Evolutionary conservation across 2,797 vertebrate species (phyloP).

Genomic region (Siniperca scherzeri): DNA sequence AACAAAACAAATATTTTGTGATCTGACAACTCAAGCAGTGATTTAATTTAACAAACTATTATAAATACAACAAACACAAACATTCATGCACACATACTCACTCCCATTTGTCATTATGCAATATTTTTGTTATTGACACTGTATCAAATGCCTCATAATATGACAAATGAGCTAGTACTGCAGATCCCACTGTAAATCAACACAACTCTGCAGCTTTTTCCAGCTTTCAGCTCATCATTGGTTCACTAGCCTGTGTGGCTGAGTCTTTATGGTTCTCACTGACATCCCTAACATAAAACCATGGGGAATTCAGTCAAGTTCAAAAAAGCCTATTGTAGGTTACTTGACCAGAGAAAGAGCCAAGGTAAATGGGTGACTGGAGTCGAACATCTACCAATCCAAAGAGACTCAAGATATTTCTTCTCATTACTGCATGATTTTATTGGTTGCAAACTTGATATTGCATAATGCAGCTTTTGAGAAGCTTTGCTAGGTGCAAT

Average conservation of each 20-base stretch:
- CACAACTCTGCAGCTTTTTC: not conserved
- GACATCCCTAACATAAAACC: not conserved
- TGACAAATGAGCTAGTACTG: not conserved
- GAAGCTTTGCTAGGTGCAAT: not conserved
- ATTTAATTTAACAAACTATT: conserved; percentile 2
- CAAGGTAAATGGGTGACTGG: not conserved
- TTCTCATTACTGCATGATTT: not conserved
- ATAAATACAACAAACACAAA: conserved; percentile 20
- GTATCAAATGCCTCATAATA: not conserved
- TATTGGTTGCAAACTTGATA: not conserved
- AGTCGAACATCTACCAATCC: not conserved
- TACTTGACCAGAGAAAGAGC: not conserved
- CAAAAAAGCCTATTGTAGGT: not conserved
- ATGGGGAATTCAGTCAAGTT: not conserved
- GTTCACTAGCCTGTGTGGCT: too few species aligned
- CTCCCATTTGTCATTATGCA: not conserved
- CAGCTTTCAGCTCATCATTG: not conserved
- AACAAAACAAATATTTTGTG: not conserved
- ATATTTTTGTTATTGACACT: not conserved
- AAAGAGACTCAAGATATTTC: not conserved
- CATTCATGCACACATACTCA: not conserved
- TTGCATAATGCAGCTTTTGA: not conserved
- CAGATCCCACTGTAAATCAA: not conserved
- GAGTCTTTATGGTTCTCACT: not conserved
- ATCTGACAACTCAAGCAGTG: not conserved